Base-by-base conservation (phyloP, 2,888 invertebrate genomes). In the Synergus itoensis region DNA sequence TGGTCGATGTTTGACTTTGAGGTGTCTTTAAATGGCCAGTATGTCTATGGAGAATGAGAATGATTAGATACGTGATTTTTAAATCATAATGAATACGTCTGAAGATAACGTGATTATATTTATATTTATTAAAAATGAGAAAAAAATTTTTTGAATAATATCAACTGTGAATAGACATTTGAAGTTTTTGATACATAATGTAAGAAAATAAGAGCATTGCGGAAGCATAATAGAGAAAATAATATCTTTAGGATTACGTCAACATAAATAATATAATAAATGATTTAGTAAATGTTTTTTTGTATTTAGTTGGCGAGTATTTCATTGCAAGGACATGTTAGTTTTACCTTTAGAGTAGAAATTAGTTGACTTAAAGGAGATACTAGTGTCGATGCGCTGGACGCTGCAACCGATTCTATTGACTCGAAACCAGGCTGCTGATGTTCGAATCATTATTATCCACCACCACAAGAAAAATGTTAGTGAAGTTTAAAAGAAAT, bases 11-110 rank as follows among this genome's bases (percentile, higher is more conserved):
- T 95, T 87, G 94, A 94, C 87, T 95, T 94, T 65, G 95, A 94
- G 18, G 83, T 83, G 9, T 87, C 86, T 95, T 96, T 97, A 92
- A 96, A 96, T 89, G 96, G 96, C 96, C 96, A 96, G 91, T 96
- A 95, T 92, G 95, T 94, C 97, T 97, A 94, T 93, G 85, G 12
- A 73, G 11, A 73, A 53, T 73, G 40, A 53, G 36, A 14, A 40
- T 11, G 14, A 69, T 21, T 67, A 12, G 12, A 67, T 67, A 53
- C 4, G 1, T 48, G 45, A 45, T 21, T 60, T 60, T 60, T 12
- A 45, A 45, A 14, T 2, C 1, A 60, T 21, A 28, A 11, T 21
- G 60, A 16, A 16, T 4, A 1, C 0, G 14, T 7, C 16, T 48
- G 48, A 48, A 48, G 16, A 48, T 48, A 7, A 7, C 14, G 5